Evolutionary conservation across 2,888 invertebrate species (phyloP).

Genomic region (Drosophila melanosoma): DNA sequence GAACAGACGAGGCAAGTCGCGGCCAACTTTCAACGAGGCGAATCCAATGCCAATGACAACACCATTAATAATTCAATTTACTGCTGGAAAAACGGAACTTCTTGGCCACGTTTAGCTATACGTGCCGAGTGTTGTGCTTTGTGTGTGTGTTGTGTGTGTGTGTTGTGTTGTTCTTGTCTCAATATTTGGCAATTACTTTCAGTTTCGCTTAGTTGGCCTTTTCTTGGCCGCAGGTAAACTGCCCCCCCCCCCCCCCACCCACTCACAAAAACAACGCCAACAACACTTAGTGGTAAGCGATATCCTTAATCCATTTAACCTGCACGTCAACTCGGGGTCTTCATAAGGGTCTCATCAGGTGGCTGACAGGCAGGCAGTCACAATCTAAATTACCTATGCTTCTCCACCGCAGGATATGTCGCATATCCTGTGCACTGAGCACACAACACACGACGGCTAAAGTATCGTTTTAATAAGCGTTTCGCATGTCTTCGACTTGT

Average conservation of each 20-base stretch:
- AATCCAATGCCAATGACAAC: constrained; percentile 66
- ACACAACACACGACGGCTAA: constrained; percentile 18
- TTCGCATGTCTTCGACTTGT: constrained; percentile 64
- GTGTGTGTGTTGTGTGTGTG: not conserved
- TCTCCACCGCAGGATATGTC: constrained; percentile 63
- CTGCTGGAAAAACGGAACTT: constrained; percentile 37
- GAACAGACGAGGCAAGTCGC: constrained; percentile 50
- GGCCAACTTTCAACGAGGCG: constrained; percentile 56
- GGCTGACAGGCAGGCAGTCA: constrained; percentile 24
- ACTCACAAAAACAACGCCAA: not conserved
- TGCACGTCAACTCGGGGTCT: constrained; percentile 57
- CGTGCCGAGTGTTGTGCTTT: constrained; percentile 16
- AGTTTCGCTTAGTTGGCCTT: constrained; percentile 49
- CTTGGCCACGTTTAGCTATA: constrained; percentile 16
- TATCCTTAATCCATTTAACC: constrained; percentile 79
- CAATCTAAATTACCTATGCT: constrained; percentile 75
- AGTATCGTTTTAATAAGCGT: constrained; percentile 78
- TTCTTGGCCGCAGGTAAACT: constrained; percentile 40
- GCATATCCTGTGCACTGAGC: constrained; percentile 39
- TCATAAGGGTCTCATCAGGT: not conserved
- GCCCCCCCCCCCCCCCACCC: not conserved
- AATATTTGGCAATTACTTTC: constrained; percentile 79
- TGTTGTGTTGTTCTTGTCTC: constrained; percentile 57
- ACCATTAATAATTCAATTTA: constrained; percentile 78
- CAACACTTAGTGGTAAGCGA: constrained; percentile 70